A percentile compares a stretch with the other conserved stretches of the same genome.
Conservation (phyloP, 2,797 vertebrate species). For the Amniataba percoides region DNA sequence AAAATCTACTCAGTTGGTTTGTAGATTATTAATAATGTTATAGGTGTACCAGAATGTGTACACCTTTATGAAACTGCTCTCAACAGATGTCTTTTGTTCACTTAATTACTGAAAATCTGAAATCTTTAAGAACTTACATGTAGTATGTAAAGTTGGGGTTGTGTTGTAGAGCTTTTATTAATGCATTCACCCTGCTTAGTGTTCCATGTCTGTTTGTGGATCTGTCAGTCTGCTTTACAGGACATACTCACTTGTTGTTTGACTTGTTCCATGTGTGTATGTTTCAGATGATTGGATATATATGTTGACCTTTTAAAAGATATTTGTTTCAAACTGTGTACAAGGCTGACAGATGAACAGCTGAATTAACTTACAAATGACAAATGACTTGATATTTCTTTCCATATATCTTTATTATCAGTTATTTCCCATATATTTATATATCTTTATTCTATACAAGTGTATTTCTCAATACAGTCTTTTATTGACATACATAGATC, state of each 20-base stretch:
- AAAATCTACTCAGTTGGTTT: background rate
- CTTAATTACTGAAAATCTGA: too few relatives aligned
- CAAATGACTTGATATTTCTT: slow-evolving; percentile 25
- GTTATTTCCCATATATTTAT: slow-evolving; percentile 81
- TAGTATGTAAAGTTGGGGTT: background rate
- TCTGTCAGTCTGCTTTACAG: background rate
- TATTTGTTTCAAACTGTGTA: background rate
- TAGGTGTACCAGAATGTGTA: background rate
- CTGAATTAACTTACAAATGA: too few relatives aligned
- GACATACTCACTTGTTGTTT: background rate
- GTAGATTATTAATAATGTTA: background rate
- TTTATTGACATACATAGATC: slow-evolving; percentile 83
- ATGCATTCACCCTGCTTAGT: background rate
- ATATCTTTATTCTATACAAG: slow-evolving; percentile 85
- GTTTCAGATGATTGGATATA: background rate
- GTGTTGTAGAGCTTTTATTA: too few relatives aligned
- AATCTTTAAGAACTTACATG: background rate
- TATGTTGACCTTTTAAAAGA: background rate
- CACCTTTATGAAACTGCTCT: background rate
- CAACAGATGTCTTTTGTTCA: background rate
- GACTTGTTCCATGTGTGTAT: background rate
- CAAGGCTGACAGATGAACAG: background rate
- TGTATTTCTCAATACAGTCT: slow-evolving; percentile 83
- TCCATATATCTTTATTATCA: slow-evolving; percentile 82
- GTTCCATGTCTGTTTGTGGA: too few relatives aligned